Evolutionary conservation across 2,113 vertebrate species (phyloP), one percentile per base, ranked within the genome.

Genomic region (Gopherus flavomarginatus): DNA sequence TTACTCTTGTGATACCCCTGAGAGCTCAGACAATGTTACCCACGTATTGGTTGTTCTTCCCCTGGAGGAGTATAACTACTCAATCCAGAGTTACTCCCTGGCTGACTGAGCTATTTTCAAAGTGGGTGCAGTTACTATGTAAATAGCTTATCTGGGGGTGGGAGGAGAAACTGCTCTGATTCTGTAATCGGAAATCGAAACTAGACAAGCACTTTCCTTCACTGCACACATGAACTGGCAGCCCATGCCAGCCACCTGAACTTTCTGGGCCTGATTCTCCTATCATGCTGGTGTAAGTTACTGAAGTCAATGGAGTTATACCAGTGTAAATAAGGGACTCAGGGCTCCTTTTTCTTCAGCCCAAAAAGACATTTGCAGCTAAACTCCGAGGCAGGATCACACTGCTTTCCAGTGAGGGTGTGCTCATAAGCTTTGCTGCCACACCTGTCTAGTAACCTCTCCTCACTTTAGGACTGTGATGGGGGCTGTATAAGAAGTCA

Each of bases 111-210:
- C 96, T 96, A 96, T 95, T 97, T 96, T 97, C 89, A 72, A 93
- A 96, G 97, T 97, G 97, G 97, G 96, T 97, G 96, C 95, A 94
- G 77, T 91, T 91, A 94, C 94, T 94, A 96, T 97, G 95, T 96
- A 96, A 97, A 97, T 96, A 97, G 95, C 92, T 97, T 92, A 95
- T 97, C 89, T 96, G 95, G 95, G 97, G 96, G 96, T 95, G 96
- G 95, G 88, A 96, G 96, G 96, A 97, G 93, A 97, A 97, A 97
- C 97, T 97, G 96, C 96, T 97, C 95, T 97, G 97, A 97, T 97
- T 97, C 95, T 1, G 2, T 97, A 97, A 95, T 97, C 95, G 96
- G 96, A 95, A 94, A 97, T 97, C 94, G 95, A 93, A 96, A 97
- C 90, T 94, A 97, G 97, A 97, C 96, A 97, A 97, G 96, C 89